Conservation (phyloP, 2,888 invertebrate species). For the Neocrepidodera transversa region DNA sequence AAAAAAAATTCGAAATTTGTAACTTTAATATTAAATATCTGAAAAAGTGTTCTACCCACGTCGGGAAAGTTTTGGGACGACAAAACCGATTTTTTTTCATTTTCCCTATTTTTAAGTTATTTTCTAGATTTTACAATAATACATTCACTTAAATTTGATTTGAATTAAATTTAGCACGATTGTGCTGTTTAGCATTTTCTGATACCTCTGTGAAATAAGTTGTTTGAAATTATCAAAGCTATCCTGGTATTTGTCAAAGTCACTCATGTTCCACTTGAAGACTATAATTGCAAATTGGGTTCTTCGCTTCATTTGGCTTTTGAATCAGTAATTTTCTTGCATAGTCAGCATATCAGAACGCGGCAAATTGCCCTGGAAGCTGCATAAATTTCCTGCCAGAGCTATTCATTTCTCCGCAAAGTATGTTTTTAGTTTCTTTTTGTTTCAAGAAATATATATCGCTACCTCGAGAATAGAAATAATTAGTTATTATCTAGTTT, state of each 20-base stretch:
- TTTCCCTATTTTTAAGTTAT: too few relatives aligned
- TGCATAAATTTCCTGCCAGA: slow-evolving; percentile 32
- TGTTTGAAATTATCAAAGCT: slow-evolving; percentile 39
- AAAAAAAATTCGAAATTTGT: too few relatives aligned
- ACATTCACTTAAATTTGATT: too few relatives aligned
- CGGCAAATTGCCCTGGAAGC: slow-evolving; percentile 32
- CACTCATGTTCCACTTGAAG: slow-evolving; percentile 41
- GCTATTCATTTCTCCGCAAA: slow-evolving; percentile 28
- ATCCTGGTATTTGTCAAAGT: slow-evolving; percentile 35
- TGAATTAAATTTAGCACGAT: too few relatives aligned
- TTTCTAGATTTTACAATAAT: too few relatives aligned
- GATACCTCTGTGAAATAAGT: slow-evolving; percentile 36
- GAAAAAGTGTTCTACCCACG: too few relatives aligned
- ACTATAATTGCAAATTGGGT: slow-evolving; percentile 40
- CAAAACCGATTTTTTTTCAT: too few relatives aligned
- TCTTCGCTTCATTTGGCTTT: slow-evolving; percentile 36
- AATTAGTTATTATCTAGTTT: slow-evolving; percentile 23
- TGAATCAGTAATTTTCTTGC: slow-evolving; percentile 36
- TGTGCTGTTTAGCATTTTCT: too few relatives aligned
- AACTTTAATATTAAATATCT: too few relatives aligned
- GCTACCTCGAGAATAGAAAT: slow-evolving; percentile 17
- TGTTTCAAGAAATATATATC: slow-evolving; percentile 6
- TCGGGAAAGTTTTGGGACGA: too few relatives aligned
- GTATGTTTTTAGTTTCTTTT: slow-evolving; percentile 25
- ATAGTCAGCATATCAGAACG: slow-evolving; percentile 33